Evolutionary conservation across 2,797 vertebrate species (phyloP).

Genomic region (Fistularia tabacaria): DNA sequence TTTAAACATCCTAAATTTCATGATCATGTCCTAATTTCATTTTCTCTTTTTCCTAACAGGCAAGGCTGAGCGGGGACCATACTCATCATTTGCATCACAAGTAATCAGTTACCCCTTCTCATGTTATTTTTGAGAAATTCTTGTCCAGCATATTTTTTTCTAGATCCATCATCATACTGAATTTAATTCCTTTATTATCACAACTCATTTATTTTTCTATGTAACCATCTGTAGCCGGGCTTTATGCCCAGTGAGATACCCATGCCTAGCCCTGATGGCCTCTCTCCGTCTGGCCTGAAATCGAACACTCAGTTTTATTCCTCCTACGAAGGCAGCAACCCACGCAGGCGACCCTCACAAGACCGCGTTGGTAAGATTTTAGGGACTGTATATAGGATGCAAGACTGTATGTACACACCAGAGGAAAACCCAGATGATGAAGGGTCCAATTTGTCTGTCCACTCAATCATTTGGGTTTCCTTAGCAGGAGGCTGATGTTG

Average conservation of each 20-base stretch:
- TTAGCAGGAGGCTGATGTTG: too few relatives aligned
- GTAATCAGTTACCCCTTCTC: conserved; percentile 30
- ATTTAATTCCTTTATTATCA: conserved; percentile 1
- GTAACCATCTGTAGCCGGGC: conserved; percentile 65
- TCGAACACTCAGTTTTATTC: conserved; percentile 83
- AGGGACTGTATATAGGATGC: too few relatives aligned
- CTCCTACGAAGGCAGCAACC: conserved; percentile 71
- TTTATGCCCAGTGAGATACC: conserved; percentile 86
- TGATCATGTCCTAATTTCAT: conserved; percentile 40
- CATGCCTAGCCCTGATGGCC: conserved; percentile 81
- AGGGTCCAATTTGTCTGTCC: too few relatives aligned
- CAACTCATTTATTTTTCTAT: neutral
- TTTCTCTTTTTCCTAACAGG: conserved; percentile 65
- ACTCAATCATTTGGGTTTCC: too few relatives aligned
- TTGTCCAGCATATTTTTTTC: neutral
- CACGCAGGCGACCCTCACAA: conserved; percentile 83
- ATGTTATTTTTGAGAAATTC: neutral
- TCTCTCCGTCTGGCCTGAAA: conserved; percentile 85
- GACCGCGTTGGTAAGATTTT: conserved; percentile 79
- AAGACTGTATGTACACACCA: too few relatives aligned
- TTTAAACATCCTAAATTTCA: conserved; percentile 50
- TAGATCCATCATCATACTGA: neutral
- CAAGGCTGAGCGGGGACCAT: conserved; percentile 82
- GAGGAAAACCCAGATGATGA: too few relatives aligned
- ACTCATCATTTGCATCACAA: conserved; percentile 83